A percentile compares a stretch with the other conserved stretches of the same genome.
Evolutionary conservation across 2,113 vertebrate species (phyloP).

Genomic region (Aramus guarauna): DNA sequence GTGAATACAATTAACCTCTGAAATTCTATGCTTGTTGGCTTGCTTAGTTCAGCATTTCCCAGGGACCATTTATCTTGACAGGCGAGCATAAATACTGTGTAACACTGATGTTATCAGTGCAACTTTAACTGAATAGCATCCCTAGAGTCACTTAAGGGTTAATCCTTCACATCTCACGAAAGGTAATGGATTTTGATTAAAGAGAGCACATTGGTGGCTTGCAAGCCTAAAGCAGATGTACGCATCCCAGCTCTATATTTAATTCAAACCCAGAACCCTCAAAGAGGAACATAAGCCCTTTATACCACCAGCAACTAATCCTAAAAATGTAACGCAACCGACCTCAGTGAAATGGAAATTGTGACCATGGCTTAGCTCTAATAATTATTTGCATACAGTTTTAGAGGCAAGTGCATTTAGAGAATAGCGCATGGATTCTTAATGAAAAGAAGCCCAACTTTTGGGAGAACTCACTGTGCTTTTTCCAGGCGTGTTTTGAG

Average conservation of each 20-base stretch:
- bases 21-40: slow-evolving; percentile 43
- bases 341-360: slow-evolving; percentile 55
- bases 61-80: slow-evolving; percentile 29
- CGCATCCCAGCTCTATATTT: not conserved
- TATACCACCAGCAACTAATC: slow-evolving; percentile 25
- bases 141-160: slow-evolving; percentile 34
- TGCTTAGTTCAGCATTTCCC: not conserved
- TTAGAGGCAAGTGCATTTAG: not conserved
- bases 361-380: not conserved
- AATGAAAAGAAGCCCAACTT: not conserved
- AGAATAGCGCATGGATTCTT: not conserved
- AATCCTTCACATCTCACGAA: slow-evolving; percentile 4
- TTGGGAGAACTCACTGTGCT: not conserved
- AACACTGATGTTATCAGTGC: not conserved
- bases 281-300: slow-evolving; percentile 23
- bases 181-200: slow-evolving; percentile 50
- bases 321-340: not conserved
- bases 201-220: not conserved
- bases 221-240: slow-evolving; percentile 20
- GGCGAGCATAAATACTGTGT: not conserved
- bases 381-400: slow-evolving; percentile 53
- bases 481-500: not conserved
- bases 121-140: not conserved
- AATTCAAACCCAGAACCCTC: slow-evolving; percentile 44
- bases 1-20: slow-evolving; percentile 52